Percentiles rank a stretch among this genome's conserved stretches.
These are phyloP conservation scores for Meloe dianella DNA, from an alignment of 2,888 invertebrate genomes.

Conservation along the genomic window DNA sequence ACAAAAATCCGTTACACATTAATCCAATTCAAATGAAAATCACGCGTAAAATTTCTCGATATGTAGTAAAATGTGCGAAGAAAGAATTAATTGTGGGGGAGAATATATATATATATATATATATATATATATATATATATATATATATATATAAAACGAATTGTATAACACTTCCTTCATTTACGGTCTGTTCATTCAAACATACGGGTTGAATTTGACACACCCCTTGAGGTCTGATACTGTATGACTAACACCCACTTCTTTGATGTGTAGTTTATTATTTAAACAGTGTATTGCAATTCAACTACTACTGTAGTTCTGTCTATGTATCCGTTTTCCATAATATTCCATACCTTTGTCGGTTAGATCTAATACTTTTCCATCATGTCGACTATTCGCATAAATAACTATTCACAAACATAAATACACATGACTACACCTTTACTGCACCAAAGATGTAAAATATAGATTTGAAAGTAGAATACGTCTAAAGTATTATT, in stretches of 20 bases:
- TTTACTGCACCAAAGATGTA: neutral
- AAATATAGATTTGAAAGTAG: neutral
- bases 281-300: constrained; percentile 28
- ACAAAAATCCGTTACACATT: neutral
- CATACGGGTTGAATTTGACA: constrained; percentile 40
- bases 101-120: too few relatives aligned
- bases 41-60: neutral
- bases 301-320: constrained; percentile 22
- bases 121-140: too few relatives aligned
- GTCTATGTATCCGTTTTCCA: constrained; percentile 22
- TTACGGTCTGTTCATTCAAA: constrained; percentile 35
- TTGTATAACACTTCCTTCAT: neutral
- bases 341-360: constrained; percentile 27
- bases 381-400: neutral
- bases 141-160: too few relatives aligned
- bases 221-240: constrained; percentile 37
- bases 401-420: constrained; percentile 5
- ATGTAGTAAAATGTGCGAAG: neutral
- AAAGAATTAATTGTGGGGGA: neutral
- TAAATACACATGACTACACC: constrained; percentile 11
- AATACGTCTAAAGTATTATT: neutral
- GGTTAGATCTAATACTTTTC: constrained; percentile 3
- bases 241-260: constrained; percentile 30
- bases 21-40: neutral
- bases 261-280: constrained; percentile 34